Conservation (phyloP, 2,113 vertebrate species). For the Pachypanchax playfairii region DNA sequence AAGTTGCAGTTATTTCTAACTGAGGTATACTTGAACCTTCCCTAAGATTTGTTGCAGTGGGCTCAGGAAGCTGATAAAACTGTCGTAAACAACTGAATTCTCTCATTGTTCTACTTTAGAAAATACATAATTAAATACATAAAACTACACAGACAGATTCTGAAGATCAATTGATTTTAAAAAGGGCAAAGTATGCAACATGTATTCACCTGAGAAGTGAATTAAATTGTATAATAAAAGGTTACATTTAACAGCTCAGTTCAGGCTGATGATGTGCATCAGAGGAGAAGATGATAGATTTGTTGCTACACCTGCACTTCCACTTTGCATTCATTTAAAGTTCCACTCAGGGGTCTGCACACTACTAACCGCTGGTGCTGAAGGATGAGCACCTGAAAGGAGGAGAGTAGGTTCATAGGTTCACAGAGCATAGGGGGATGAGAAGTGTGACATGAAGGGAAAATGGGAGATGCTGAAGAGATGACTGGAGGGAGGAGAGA, state of each 20-base stretch:
- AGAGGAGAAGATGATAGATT: constrained; percentile 16
- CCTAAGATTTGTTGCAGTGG: neutral
- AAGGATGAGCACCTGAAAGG: constrained; percentile 4
- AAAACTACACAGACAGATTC: no score
- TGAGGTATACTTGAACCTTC: neutral
- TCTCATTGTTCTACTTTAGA: no score
- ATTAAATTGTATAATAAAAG: constrained; percentile 8
- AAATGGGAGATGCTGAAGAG: neutral
- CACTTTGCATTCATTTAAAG: constrained; percentile 36
- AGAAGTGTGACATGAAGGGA: neutral
- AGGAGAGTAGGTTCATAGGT: constrained; percentile 9
- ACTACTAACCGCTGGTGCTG: neutral
- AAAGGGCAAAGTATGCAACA: neutral
- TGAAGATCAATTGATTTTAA: no score
- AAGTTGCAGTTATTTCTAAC: no score
- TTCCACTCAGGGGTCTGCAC: constrained; percentile 11
- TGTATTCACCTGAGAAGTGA: neutral
- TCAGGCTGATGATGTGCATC: constrained; percentile 25
- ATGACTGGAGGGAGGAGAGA: neutral
- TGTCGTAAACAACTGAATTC: no score
- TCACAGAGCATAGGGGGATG: neutral
- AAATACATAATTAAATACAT: no score
- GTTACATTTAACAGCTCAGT: constrained; percentile 20
- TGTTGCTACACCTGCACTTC: constrained; percentile 48
- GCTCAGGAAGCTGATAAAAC: neutral